Percentiles rank a stretch among this genome's conserved stretches.
phyloP scores from a whole-genome alignment of 2,113 vertebrate genomes.

The Grammomys dolichurus region DNA sequence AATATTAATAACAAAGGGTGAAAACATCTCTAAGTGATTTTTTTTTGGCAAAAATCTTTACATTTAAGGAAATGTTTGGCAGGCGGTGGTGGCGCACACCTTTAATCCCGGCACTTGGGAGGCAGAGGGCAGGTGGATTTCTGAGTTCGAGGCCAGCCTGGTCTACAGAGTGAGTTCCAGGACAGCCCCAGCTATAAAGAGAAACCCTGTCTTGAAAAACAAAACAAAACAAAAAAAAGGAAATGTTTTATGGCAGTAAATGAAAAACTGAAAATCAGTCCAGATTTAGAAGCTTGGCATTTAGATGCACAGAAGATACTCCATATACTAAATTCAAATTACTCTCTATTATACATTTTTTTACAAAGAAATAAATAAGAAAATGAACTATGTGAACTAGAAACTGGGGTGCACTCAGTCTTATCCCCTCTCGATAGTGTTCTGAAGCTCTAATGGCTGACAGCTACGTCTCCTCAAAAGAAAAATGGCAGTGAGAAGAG shows the following conservation, averaged over 20 bases:
- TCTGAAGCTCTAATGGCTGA: neutral
- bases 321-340: slow-evolving; percentile 15
- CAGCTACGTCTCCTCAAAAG: neutral
- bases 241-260: neutral
- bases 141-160: too few relatives aligned
- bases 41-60: neutral
- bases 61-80: neutral
- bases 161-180: too few relatives aligned
- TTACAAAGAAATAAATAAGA: neutral
- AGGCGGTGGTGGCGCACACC: too few relatives aligned
- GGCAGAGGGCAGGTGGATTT: too few relatives aligned
- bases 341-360: neutral
- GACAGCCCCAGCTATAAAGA: too few relatives aligned
- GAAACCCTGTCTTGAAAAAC: too few relatives aligned
- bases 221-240: neutral
- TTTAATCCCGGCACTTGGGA: too few relatives aligned
- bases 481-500: neutral
- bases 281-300: neutral
- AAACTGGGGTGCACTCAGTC: neutral
- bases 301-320: neutral
- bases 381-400: neutral
- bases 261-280: neutral
- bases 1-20: neutral
- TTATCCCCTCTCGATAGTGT: neutral
- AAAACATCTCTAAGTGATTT: neutral